These are phyloP conservation scores for Cherax destructor DNA, from an alignment of 1,140 invertebrate genomes.

Conservation along the genomic window DNA sequence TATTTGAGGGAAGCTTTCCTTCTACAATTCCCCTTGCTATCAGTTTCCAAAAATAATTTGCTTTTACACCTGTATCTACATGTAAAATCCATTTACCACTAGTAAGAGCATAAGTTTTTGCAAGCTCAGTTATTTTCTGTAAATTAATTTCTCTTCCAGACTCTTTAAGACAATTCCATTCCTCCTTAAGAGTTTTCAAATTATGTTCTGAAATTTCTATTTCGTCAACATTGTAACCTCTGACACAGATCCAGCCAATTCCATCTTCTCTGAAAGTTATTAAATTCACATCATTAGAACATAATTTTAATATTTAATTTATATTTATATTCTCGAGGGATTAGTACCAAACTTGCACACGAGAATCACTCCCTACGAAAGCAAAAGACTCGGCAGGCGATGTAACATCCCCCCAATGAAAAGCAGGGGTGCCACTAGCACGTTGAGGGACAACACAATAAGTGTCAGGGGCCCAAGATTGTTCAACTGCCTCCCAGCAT, in stretches of 20 bases:
- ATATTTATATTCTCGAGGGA: not conserved
- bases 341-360: too few relatives aligned
- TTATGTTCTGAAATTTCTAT: not conserved
- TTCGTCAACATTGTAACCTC: not conserved
- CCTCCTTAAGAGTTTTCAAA: not conserved
- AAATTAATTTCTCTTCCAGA: not conserved
- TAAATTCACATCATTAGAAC: not conserved
- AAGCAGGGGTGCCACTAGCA: too few relatives aligned
- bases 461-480: too few relatives aligned
- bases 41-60: not conserved
- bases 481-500: too few relatives aligned
- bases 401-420: too few relatives aligned
- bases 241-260: not conserved
- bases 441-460: too few relatives aligned
- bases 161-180: not conserved
- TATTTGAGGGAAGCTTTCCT: not conserved
- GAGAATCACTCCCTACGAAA: too few relatives aligned
- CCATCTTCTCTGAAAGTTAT: not conserved
- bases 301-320: not conserved
- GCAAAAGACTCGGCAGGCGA: too few relatives aligned
- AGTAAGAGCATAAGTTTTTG: not conserved
- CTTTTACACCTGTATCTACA: not conserved
- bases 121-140: not conserved
- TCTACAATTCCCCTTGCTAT: not conserved
- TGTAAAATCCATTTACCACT: not conserved